Percentiles rank a stretch among this genome's conserved stretches.
Evolutionary conservation across 92 coral and sea anemone genomes (phyloP).

Genomic region (Phenganax subtilis): DNA sequence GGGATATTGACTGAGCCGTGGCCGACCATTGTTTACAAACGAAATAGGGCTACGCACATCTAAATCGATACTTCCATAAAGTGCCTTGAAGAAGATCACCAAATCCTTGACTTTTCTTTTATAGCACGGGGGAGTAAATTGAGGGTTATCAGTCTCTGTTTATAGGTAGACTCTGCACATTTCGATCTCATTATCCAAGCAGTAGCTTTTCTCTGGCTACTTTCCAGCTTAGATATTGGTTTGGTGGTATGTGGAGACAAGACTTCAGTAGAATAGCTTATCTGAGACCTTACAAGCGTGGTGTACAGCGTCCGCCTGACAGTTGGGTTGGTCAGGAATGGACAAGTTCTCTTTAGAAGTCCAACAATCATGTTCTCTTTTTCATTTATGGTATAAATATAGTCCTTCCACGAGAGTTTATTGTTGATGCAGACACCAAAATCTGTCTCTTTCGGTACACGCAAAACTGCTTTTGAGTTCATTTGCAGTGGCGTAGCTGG

Average conservation of each 20-base stretch:
- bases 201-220: conserved; percentile 44
- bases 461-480: conserved; percentile 20
- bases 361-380: conserved; percentile 31
- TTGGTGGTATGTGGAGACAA: conserved; percentile 34
- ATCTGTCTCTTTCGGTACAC: conserved; percentile 46
- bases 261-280: conserved; percentile 38
- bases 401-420: conserved; percentile 43
- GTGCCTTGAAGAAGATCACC: conserved; percentile 38
- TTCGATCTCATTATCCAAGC: conserved; percentile 42
- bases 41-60: no score
- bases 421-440: conserved; percentile 13
- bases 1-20: no score
- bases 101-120: conserved; percentile 25
- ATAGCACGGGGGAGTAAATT: conserved; percentile 27
- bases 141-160: conserved; percentile 29
- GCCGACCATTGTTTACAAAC: no score
- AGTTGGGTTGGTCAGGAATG: conserved; percentile 34
- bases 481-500: no score
- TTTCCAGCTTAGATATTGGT: conserved; percentile 1
- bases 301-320: conserved; percentile 42
- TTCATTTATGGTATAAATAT: conserved; percentile 11
- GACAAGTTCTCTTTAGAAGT: conserved; percentile 43
- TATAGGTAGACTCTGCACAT: conserved; percentile 33
- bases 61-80: background rate
- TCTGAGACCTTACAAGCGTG: conserved; percentile 41